phyloP scores from a whole-genome alignment of 2,888 invertebrate genomes.

The Vesta saturnalis region DNA sequence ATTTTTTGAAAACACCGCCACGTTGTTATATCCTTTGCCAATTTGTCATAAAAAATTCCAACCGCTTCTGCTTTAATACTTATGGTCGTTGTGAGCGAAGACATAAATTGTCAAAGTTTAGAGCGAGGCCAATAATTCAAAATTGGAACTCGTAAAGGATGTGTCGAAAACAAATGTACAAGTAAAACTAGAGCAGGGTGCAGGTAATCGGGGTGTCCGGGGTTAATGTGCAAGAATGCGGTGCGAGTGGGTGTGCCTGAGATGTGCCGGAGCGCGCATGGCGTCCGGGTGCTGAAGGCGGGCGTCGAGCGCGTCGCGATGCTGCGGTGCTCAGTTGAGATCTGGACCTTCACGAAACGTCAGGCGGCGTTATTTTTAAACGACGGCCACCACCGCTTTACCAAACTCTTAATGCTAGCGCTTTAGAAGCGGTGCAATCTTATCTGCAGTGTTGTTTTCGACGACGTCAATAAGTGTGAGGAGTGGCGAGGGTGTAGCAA shows the following conservation, averaged over 20 bases:
- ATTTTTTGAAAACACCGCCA: too few species aligned
- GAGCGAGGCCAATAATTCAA: constrained; percentile 38
- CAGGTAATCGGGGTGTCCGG: constrained; percentile 59
- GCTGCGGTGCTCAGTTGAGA: constrained; percentile 76
- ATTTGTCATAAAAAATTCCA: background rate
- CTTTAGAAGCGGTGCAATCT: constrained; percentile 30
- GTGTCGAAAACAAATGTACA: constrained; percentile 53
- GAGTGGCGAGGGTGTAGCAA: constrained; percentile 39
- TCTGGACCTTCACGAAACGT: constrained; percentile 67
- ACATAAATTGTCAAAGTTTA: constrained; percentile 35
- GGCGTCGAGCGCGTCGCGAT: constrained; percentile 66
- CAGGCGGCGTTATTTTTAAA: constrained; percentile 64
- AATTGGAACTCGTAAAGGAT: constrained; percentile 41
- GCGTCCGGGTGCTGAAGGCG: constrained; percentile 56
- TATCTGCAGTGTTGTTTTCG: constrained; percentile 35
- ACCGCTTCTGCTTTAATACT: constrained; percentile 15
- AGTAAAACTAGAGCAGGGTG: constrained; percentile 53
- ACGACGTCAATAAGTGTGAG: constrained; percentile 38
- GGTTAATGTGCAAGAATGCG: constrained; percentile 60
- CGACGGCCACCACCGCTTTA: constrained; percentile 26
- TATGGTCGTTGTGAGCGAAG: constrained; percentile 3
- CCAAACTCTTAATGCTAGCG: constrained; percentile 22
- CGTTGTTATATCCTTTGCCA: too few species aligned
- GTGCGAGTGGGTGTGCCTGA: constrained; percentile 58
- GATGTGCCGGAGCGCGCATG: constrained; percentile 57